Base-by-base conservation (phyloP, 2,113 vertebrate genomes). In the Callocephalon fimbriatum region DNA sequence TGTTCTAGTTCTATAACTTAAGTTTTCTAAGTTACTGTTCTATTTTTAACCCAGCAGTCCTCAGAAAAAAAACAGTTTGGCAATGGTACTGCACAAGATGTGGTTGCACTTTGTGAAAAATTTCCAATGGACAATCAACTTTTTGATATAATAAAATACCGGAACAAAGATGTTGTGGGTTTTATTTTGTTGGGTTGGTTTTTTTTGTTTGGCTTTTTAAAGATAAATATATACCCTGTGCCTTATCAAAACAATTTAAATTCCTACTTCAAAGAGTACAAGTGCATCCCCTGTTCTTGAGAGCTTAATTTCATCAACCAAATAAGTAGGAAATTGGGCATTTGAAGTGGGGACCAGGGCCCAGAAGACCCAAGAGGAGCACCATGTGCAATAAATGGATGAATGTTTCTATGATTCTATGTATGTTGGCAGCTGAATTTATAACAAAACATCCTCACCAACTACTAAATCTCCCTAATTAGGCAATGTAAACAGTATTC, bases 111-210 rank as follows among this genome's bases (percentile, higher is more conserved):
- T 61, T 61, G 84, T 66, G 47, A 90, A 81, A 32, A 54, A 82
- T 47, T 94, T 95, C 37, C 42, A 47, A 56, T 74, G 47, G 93
- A 97, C 88, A 95, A 91, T 95, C 77, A 92, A 59, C 42, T 63
- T 92, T 14, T 91, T 93, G 88, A 75, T 62, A 27, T 88, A 90
- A 92, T 92, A 94, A 96, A 96, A 95, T 62, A 53, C 2, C 37
- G 25, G 25, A 80, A 74, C 56, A 35, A 44, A n/a, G 88, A 13
- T 68, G 31, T 12, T 35, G 38, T 66, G 53, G 29, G 10, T 4
- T 66, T 56, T 29, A 35, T 47, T 59, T 25, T 38, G 67, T 23
- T 10, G 8, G 27, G 16, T 0, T 15, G 38, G 38, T 29, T 19
- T 32, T 40, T 42, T 31, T 38, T 13, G 10, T 7, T 5, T 5